A percentile compares a stretch with the other conserved stretches of the same genome.
Evolutionary conservation across 2,113 vertebrate species (phyloP).

Genomic region (Burhinus oedicnemus): DNA sequence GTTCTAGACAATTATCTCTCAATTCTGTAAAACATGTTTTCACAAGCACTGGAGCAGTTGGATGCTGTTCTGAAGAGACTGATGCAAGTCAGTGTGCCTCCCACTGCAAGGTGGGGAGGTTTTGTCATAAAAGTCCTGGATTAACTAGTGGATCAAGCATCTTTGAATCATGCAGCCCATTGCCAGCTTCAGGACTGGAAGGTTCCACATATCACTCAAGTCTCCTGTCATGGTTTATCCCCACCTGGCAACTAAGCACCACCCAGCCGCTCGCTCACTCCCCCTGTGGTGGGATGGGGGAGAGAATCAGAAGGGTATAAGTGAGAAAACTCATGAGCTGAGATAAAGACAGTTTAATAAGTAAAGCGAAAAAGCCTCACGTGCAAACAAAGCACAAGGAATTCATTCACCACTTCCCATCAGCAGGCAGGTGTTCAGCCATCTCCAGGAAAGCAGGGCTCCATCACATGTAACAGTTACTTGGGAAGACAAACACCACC

Average conservation of each 20-base stretch:
- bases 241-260: not conserved
- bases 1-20: not conserved
- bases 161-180: not conserved
- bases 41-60: not conserved
- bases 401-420: not conserved
- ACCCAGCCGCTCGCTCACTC: not conserved
- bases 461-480: not conserved
- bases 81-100: not conserved
- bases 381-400: not conserved
- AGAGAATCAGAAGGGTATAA: not conserved
- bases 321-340: not conserved
- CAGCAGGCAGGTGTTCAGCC: not conserved
- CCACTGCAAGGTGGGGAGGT: not conserved
- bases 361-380: not conserved
- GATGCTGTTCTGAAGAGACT: not conserved
- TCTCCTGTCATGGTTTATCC: not conserved
- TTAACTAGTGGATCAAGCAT: not conserved
- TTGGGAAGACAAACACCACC: not conserved
- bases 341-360: not conserved
- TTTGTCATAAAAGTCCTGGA: not conserved
- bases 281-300: not conserved
- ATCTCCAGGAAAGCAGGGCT: not conserved
- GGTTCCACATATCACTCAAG: not conserved
- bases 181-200: not conserved
- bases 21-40: not conserved